Conservation (phyloP, 1,140 invertebrate genomes). For the Hypsibius dujardini region DNA sequence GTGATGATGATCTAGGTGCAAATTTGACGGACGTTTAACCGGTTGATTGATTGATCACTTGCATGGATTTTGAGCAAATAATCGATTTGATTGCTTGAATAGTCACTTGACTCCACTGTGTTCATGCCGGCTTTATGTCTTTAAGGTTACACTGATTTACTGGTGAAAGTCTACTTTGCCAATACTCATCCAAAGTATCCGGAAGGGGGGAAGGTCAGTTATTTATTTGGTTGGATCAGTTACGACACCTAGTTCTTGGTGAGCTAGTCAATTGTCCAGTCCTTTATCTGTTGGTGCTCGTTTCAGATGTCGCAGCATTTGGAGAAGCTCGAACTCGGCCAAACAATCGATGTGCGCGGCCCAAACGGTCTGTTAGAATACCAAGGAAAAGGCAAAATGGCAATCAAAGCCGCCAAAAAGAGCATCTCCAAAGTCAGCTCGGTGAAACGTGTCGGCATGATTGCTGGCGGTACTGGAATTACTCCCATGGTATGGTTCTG, state of each 20-base stretch:
- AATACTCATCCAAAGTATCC: slow-evolving; percentile 93
- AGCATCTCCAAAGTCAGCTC: slow-evolving; percentile 27
- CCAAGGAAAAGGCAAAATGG: slow-evolving; percentile 45
- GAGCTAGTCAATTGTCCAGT: not conserved
- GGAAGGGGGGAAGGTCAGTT: slow-evolving; percentile 89
- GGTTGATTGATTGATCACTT: no score
- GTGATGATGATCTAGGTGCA: slow-evolving; percentile 70
- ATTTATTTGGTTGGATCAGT: not conserved
- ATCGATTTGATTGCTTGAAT: no score
- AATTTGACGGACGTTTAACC: no score
- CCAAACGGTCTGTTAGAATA: slow-evolving; percentile 69
- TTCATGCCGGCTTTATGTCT: not conserved
- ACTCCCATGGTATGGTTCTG: slow-evolving; percentile 77
- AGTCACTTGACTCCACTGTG: no score
- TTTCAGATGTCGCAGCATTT: slow-evolving; percentile 86
- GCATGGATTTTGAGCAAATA: no score
- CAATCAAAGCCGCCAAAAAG: slow-evolving; percentile 74
- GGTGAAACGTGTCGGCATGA: slow-evolving; percentile 45
- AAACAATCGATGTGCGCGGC: slow-evolving; percentile 78
- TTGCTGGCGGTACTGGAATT: slow-evolving; percentile 66
- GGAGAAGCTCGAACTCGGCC: slow-evolving; percentile 70
- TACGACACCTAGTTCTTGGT: not conserved
- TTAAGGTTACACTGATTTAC: not conserved
- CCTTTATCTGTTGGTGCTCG: slow-evolving; percentile 23
- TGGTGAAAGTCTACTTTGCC: slow-evolving; percentile 72